Evolutionary conservation across 2,888 invertebrate species (phyloP).

Genomic region (Perizoma flavofasciatum): DNA sequence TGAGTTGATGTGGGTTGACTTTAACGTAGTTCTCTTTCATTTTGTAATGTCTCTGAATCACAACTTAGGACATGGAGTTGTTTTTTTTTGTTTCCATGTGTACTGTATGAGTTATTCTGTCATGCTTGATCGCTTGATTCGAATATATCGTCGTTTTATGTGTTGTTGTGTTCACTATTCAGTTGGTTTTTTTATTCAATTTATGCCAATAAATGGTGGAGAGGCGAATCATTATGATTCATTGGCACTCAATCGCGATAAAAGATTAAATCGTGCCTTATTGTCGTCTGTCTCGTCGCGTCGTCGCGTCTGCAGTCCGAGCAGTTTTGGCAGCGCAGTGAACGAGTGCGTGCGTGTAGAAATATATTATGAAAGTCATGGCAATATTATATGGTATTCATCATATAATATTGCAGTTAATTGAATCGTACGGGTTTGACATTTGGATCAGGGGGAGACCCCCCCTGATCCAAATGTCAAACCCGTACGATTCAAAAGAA

Average conservation of each 20-base stretch:
- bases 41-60: constrained; percentile 59
- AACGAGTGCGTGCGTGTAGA: constrained; percentile 35
- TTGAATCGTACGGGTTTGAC: too few species aligned
- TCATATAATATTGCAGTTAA: constrained; percentile 49
- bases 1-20: constrained; percentile 71
- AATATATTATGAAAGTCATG: too few species aligned
- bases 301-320: constrained; percentile 31
- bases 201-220: constrained; percentile 56
- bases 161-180: constrained; percentile 42
- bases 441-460: too few species aligned
- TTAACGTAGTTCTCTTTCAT: constrained; percentile 55
- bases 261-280: constrained; percentile 61
- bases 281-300: constrained; percentile 45
- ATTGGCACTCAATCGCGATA: constrained; percentile 58
- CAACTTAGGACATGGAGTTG: constrained; percentile 54
- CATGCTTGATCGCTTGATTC: constrained; percentile 44
- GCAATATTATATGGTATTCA: constrained; percentile 44
- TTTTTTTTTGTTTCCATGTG: constrained; percentile 50
- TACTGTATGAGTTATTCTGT: constrained; percentile 19
- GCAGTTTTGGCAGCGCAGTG: constrained; percentile 8
- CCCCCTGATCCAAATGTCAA: neutral
- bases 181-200: constrained; percentile 65
- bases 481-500: neutral
- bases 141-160: constrained; percentile 47
- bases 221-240: constrained; percentile 56